Evolutionary conservation across 1,140 invertebrate genomes (phyloP), one percentile per base, ranked within the genome.

Genomic region (Caerostris extrusa): DNA sequence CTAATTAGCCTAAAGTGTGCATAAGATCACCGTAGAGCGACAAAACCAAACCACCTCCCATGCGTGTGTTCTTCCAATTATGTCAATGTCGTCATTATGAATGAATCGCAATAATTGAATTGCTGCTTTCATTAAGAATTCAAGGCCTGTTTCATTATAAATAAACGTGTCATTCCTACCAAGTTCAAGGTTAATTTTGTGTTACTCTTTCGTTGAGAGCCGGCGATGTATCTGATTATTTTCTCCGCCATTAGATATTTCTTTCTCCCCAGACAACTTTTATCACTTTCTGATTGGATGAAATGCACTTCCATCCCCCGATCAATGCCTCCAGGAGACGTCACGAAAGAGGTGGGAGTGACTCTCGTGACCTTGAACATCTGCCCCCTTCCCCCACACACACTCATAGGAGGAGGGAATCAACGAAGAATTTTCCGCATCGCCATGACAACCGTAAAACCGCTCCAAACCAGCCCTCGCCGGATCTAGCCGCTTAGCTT

Each of bases 251-350:
- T 64, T 50, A 12, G 71, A 4, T 34, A 34, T 34, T 34, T 34
- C 34, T 34, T 12, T 34, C 71, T 77, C 53, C 53, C 71, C 34
- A 77, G 71, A 77, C 71, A 77, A 77, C 71, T 77, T 77, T 77
- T 77, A 77, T 77, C 71, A 77, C 71, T 77, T 77, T 77, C 71
- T 50, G 71, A 77, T 77, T 77, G 71, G 71, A 50, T 14, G 50
- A 50, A 34, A 77, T 50, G 50, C 71, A 50, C 34, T 77, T 12
- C 12, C 71, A 7, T 77, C 34, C 71, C 10, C 34, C 71, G 71
- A 77, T 77, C 71, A 77, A 77, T 77, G 71, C 71, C 53, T 67
- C 4, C 61, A 19, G 50, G 19, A 50, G 71, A 77, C 71, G 34
- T 77, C 19, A 77, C 71, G 8, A 34, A 50, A 71, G 53, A 77